Conservation (phyloP, 2,888 invertebrate genomes). For the Himalopsyche tibetana region DNA sequence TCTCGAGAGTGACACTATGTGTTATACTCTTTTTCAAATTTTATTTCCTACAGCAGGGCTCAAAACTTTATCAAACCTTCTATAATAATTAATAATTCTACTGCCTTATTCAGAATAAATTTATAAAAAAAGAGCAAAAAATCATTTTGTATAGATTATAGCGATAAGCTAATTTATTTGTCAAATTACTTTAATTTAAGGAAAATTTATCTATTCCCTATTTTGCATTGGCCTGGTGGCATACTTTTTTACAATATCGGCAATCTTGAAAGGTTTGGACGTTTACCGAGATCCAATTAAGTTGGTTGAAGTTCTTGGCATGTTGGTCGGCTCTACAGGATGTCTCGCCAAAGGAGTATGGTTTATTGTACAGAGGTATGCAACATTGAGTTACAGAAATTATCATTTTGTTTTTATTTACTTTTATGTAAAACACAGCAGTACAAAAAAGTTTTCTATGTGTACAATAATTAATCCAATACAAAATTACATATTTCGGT, state of each 20-base stretch:
- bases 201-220: neutral
- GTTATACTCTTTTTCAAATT: no score
- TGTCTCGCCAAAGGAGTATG: neutral
- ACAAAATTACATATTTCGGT: no score
- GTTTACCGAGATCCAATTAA: neutral
- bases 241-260: neutral
- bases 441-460: no score
- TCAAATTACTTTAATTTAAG: neutral
- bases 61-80: no score
- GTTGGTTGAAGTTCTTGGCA: neutral
- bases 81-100: no score
- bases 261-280: neutral
- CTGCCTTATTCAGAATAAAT: no score
- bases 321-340: neutral
- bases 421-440: neutral
- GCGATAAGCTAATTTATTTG: no score
- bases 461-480: no score
- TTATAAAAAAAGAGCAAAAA: no score
- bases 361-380: conserved; percentile 24
- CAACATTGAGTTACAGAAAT: neutral
- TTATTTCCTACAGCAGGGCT: no score
- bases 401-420: neutral
- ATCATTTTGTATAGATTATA: no score
- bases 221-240: conserved; percentile 15
- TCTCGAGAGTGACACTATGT: no score